Conservation (phyloP, 2,113 vertebrate species). For the Hippolais icterina region DNA sequence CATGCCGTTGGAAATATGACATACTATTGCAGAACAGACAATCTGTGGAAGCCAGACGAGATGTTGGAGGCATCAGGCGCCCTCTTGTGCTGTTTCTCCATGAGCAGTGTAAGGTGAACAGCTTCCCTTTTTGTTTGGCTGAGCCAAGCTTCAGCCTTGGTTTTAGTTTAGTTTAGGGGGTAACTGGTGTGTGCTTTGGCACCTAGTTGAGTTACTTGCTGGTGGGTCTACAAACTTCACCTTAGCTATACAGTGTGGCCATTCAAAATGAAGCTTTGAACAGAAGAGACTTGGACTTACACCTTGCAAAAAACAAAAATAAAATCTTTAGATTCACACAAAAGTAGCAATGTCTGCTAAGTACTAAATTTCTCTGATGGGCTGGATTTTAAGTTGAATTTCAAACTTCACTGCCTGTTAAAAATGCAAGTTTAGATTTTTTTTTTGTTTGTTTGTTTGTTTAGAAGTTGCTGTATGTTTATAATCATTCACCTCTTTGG, state of each 20-base stretch:
- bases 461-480: background rate
- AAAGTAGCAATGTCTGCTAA: background rate
- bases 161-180: background rate
- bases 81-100: conserved; percentile 4
- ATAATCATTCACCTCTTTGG: background rate
- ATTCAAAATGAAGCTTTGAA: background rate
- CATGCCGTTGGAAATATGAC: background rate
- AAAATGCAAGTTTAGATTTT: background rate
- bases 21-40: background rate
- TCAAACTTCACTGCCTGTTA: background rate
- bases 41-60: background rate
- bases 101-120: background rate
- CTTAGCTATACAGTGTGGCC: background rate
- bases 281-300: rapidly evolving
- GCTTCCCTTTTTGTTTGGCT: background rate
- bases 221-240: background rate
- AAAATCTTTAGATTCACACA: background rate
- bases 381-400: background rate
- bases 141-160: background rate
- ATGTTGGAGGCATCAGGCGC: background rate
- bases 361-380: background rate
- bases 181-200: background rate
- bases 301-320: background rate
- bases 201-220: background rate
- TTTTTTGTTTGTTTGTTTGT: background rate